A percentile compares a stretch with the other conserved stretches of the same genome.
These are phyloP conservation scores for Butorides virescens DNA, from an alignment of 2,113 vertebrate species.

Conservation along the genomic window DNA sequence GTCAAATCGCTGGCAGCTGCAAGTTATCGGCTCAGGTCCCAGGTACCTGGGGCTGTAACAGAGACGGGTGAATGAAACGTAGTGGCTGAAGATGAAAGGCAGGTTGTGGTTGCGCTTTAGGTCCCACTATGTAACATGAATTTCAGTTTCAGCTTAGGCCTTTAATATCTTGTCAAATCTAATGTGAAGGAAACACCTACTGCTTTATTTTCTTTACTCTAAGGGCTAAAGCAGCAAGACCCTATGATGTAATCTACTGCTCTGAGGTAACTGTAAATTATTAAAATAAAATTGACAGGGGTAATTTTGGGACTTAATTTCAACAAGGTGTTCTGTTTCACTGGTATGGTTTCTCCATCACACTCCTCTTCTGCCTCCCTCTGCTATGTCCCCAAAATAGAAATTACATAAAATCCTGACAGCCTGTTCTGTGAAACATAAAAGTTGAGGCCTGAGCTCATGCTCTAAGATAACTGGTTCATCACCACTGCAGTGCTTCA, in stretches of 20 bases:
- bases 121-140: background rate
- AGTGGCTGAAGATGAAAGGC: conserved; percentile 45
- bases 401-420: background rate
- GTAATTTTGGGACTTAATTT: background rate
- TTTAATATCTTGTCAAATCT: background rate
- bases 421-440: background rate
- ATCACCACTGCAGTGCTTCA: background rate
- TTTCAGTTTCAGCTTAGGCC: background rate
- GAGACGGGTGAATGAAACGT: conserved; percentile 45
- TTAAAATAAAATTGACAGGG: background rate
- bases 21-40: background rate
- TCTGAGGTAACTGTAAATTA: background rate
- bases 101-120: conserved; percentile 34
- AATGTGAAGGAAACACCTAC: background rate
- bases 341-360: background rate
- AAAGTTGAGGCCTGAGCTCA: conserved; percentile 7
- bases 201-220: background rate
- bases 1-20: background rate
- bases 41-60: conserved; percentile 10
- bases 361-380: background rate
- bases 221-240: background rate
- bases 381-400: background rate
- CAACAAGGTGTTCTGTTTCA: background rate
- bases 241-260: background rate
- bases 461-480: background rate